phyloP scores from a whole-genome alignment of 2,113 vertebrate genomes.

The Phainopepla nitens region DNA sequence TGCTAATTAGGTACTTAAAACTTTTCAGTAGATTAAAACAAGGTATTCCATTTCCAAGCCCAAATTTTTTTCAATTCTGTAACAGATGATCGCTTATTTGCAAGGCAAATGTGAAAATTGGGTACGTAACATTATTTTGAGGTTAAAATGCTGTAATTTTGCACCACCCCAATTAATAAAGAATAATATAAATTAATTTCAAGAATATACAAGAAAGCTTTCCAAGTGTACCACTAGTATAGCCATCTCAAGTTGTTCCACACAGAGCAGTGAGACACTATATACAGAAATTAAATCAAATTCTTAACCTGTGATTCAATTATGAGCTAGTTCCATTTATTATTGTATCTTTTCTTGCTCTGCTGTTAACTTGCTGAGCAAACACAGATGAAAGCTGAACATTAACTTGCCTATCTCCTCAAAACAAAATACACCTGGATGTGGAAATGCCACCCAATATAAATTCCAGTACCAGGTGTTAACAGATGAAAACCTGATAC shows the following conservation, averaged over 20 bases:
- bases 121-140: not conserved
- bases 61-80: not conserved
- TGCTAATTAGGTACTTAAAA: not conserved
- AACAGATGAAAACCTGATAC: not conserved
- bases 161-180: not conserved
- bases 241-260: not conserved
- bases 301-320: not conserved
- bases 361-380: not conserved
- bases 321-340: not conserved
- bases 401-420: not conserved
- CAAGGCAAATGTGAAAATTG: not conserved
- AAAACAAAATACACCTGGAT: not conserved
- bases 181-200: not conserved
- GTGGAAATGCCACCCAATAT: not conserved
- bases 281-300: not conserved
- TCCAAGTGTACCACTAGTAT: not conserved
- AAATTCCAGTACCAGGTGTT: not conserved
- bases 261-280: not conserved
- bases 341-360: not conserved
- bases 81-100: not conserved
- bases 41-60: not conserved
- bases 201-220: not conserved
- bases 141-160: not conserved
- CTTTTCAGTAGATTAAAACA: not conserved
- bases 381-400: not conserved